A percentile compares a stretch with the other conserved stretches of the same genome.
phyloP scores from a whole-genome alignment of 1,140 invertebrate genomes.

The Mercenaria mercenaria region DNA sequence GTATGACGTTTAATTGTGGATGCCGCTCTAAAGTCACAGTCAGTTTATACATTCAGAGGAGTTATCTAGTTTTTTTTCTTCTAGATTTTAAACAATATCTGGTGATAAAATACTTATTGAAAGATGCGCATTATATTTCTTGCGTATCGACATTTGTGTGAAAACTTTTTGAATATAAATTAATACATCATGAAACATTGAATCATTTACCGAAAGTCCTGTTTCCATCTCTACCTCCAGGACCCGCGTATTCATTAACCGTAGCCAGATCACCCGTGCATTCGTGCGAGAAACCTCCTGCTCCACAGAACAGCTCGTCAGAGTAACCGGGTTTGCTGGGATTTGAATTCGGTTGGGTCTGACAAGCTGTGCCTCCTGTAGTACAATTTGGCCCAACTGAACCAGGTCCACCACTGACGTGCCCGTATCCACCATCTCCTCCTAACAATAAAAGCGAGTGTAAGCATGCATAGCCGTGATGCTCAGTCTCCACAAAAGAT shows the following conservation, averaged over 20 bases:
- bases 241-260: not conserved
- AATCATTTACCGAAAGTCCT: not conserved
- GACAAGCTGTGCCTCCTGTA: constrained; percentile 15
- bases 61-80: too few species aligned
- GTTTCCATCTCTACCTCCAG: constrained; percentile 33
- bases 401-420: not conserved
- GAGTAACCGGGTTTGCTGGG: not conserved
- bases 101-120: too few species aligned
- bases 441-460: too few species aligned
- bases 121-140: too few species aligned
- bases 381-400: not conserved
- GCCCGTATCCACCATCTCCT: not conserved
- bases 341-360: not conserved
- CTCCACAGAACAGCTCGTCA: constrained; percentile 21
- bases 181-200: too few species aligned
- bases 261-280: not conserved
- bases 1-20: too few species aligned
- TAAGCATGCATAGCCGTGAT: not conserved
- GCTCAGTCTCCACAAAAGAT: too few species aligned
- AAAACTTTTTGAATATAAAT: too few species aligned
- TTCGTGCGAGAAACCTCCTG: constrained; percentile 44
- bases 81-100: too few species aligned
- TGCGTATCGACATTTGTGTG: too few species aligned
- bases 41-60: too few species aligned
- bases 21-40: too few species aligned